Percentiles rank a stretch among this genome's conserved stretches.
Conservation (phyloP, 2,888 invertebrate genomes). For the Papilio gigon region DNA sequence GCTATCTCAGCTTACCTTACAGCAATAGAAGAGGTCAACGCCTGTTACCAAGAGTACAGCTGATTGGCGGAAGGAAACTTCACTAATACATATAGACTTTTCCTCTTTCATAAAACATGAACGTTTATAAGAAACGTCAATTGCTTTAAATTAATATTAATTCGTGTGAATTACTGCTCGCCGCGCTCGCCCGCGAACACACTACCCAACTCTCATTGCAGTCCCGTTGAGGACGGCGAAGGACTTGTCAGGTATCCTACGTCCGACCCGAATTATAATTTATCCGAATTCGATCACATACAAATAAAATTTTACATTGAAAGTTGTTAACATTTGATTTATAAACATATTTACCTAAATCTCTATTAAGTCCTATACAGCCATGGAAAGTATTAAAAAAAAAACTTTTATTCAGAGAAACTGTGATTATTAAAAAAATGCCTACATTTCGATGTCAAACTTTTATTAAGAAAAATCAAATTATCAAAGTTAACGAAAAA, state of each 20-base stretch:
- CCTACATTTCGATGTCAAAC: too few relatives aligned
- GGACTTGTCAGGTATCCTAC: not conserved
- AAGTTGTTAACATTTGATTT: too few relatives aligned
- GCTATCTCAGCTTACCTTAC: not conserved
- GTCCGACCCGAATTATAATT: not conserved
- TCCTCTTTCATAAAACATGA: slow-evolving; percentile 12
- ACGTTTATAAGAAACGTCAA: slow-evolving; percentile 24
- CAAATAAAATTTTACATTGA: too few relatives aligned
- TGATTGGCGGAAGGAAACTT: not conserved
- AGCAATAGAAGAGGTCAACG: too few relatives aligned
- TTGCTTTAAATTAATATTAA: slow-evolving; percentile 34
- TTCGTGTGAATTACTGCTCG: slow-evolving; percentile 19
- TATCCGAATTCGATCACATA: not conserved
- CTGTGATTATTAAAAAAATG: too few relatives aligned
- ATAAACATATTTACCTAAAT: too few relatives aligned
- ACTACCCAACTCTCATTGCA: not conserved
- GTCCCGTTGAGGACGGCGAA: not conserved
- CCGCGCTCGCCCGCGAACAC: not conserved
- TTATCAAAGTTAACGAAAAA: not conserved
- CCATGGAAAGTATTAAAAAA: too few relatives aligned
- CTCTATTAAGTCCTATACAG: too few relatives aligned
- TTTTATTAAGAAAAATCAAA: not conserved
- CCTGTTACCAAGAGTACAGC: too few relatives aligned
- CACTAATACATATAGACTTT: not conserved
- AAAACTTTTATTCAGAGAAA: too few relatives aligned